Percentiles rank a stretch among this genome's conserved stretches.
These are phyloP conservation scores for Perca flavescens DNA, from an alignment of 2,113 vertebrate species.

Conservation along the genomic window DNA sequence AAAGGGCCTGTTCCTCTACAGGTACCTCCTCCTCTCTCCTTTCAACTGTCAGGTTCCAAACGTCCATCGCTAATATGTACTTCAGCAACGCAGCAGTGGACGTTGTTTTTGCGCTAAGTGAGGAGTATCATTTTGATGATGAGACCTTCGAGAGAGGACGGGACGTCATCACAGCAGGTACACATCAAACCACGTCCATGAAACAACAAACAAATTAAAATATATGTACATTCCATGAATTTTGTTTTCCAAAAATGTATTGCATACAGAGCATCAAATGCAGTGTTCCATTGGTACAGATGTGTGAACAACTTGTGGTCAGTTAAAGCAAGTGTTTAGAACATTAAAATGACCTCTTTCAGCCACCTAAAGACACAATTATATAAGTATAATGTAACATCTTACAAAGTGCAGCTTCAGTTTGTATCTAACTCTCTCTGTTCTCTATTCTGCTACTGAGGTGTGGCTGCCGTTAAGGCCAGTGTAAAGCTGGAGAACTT, in stretches of 20 bases:
- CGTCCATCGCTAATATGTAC: constrained; percentile 52
- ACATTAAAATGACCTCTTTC: background rate
- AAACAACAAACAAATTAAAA: background rate
- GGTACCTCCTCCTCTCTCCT: constrained; percentile 11
- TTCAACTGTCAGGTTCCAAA: constrained; percentile 57
- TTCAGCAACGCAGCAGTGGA: constrained; percentile 72
- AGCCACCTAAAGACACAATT: background rate
- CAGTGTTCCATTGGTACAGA: background rate
- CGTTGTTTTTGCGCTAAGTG: constrained; percentile 27
- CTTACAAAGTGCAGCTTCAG: background rate
- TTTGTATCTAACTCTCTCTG: background rate
- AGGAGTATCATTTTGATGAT: constrained; percentile 67
- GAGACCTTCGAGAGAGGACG: constrained; percentile 71
- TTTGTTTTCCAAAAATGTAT: too few species aligned
- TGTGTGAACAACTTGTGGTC: background rate
- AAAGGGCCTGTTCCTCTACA: constrained; percentile 58
- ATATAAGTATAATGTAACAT: background rate
- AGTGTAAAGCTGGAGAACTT: constrained; percentile 67
- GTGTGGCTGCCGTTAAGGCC: constrained; percentile 65
- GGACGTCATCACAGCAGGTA: constrained; percentile 67
- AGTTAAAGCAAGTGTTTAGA: background rate
- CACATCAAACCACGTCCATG: background rate
- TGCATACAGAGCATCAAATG: background rate
- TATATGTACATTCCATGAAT: background rate
- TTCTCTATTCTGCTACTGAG: constrained; percentile 29